A percentile compares a stretch with the other conserved stretches of the same genome.
phyloP scores from a whole-genome alignment of 2,888 invertebrate species.

The Tholera decimalis region DNA sequence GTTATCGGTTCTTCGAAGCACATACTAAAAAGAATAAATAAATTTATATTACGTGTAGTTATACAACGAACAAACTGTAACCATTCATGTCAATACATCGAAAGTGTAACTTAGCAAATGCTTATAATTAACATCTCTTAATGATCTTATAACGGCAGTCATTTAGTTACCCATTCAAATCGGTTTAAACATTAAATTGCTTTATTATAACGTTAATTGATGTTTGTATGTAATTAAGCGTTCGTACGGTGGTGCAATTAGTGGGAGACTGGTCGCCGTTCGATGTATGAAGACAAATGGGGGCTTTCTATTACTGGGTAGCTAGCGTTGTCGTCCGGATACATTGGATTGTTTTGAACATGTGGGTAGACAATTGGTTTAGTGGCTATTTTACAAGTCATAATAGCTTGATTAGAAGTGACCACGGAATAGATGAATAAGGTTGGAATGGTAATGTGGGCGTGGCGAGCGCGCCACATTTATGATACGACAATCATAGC shows the following conservation, averaged over 20 bases:
- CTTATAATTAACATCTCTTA: slow-evolving; percentile 38
- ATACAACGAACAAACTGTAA: slow-evolving; percentile 2
- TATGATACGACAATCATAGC: no score
- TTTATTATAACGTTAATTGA: slow-evolving; percentile 64
- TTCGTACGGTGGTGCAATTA: slow-evolving; percentile 39
- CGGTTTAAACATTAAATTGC: slow-evolving; percentile 63
- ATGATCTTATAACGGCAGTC: slow-evolving; percentile 41
- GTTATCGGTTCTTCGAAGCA: no score
- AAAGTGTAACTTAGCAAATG: slow-evolving; percentile 35
- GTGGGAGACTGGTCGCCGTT: slow-evolving; percentile 44
- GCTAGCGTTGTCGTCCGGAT: slow-evolving; percentile 24
- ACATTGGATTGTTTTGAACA: slow-evolving; percentile 33
- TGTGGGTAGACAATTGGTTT: slow-evolving; percentile 38
- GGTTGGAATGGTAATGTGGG: no score
- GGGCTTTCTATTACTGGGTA: slow-evolving; percentile 62
- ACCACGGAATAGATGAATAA: no score
- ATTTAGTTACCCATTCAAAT: slow-evolving; percentile 60
- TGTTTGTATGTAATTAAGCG: slow-evolving; percentile 62
- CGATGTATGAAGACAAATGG: slow-evolving; percentile 54
- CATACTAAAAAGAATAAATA: no score
- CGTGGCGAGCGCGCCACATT: no score
- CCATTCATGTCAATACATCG: slow-evolving; percentile 4
- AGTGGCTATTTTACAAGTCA: slow-evolving; percentile 16
- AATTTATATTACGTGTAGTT: no score
- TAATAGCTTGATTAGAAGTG: slow-evolving; percentile 43